Base-by-base conservation (phyloP, 2,888 invertebrate genomes). In the Alviniconcha strummeri region DNA sequence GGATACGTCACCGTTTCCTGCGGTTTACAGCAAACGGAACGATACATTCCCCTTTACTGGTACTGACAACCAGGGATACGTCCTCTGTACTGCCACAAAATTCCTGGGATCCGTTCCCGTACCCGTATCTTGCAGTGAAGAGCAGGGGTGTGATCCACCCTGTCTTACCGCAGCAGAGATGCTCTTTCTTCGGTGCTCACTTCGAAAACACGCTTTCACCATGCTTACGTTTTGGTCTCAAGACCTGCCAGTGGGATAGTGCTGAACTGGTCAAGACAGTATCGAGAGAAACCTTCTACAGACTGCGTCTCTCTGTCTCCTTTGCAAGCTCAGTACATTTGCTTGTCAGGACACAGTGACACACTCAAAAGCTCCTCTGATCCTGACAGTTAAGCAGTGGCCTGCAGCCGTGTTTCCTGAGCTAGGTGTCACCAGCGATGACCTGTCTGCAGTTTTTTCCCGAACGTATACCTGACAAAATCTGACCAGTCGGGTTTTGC, bases 141-240 rank as follows among this genome's bases (percentile, higher is more conserved):
- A 69, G n/a, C n/a, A 9, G 3, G 55, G 69, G 36, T 36, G 36
- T 36, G 56, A 69, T 54, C 8, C 52, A 56, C 17, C 4, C 9
- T 15, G 4, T 19, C 17, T 17, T 52, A 17, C 13, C 52, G 17
- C 7, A 52, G 8, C 52, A 55, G 67, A 79, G 52, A 80, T 80
- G 80, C 2, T 55, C 4, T n/a, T 7, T 56, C 9, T 55, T 54
- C 19, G 52, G 13, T 55, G 13, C n/a, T 5, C n/a, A 52, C 67
- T 55, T 15, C n/a, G 64, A 55, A 52, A 9, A 3, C 54, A 15
- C 15, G n/a, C n/a, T 9, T 67, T 71, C n/a, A 19, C 69, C 67
- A 80, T 80, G 80, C 69, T 52, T 11, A 67, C 56, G n/a, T 80
- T 80, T 13, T 71, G 69, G 19, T 80, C 80, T n/a, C 80, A 80